These are phyloP conservation scores for Catagonus wagneri DNA, from an alignment of 2,113 vertebrate species.

Conservation along the genomic window DNA sequence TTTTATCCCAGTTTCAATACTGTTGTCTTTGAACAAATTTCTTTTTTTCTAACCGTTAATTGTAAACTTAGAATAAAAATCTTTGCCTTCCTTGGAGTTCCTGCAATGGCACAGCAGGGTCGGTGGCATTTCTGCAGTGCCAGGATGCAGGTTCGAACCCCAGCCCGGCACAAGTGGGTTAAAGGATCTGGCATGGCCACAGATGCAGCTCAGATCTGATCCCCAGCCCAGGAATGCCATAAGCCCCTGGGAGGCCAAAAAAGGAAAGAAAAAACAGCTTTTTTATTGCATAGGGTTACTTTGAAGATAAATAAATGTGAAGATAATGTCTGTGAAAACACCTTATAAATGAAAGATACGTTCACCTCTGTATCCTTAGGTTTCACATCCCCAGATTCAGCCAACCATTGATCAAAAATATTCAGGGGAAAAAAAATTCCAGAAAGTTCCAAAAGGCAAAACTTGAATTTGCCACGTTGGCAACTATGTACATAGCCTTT, in stretches of 20 bases:
- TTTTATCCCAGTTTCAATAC: background rate
- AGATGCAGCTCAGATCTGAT: no score
- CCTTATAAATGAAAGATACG: constrained; percentile 30
- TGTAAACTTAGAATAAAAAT: constrained; percentile 52
- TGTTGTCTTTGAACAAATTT: constrained; percentile 18
- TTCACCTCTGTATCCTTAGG: background rate
- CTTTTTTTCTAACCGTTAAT: background rate
- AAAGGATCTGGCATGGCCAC: no score
- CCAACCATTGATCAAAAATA: background rate
- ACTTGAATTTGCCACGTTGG: background rate
- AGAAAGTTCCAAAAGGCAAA: background rate
- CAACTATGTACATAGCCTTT: background rate
- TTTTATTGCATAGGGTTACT: constrained; percentile 14
- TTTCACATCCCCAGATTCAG: background rate
- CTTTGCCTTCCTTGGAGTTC: constrained; percentile 20
- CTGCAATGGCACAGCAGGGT: no score
- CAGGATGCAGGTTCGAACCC: no score
- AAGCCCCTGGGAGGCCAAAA: no score
- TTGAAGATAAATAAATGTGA: constrained; percentile 14
- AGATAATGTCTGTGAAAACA: background rate
- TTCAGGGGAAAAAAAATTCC: background rate
- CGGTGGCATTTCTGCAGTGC: no score
- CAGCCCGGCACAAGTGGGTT: no score
- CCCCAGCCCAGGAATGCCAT: no score
- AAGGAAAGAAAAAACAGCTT: no score